Base-by-base conservation (phyloP, 1,140 invertebrate genomes). In the Scaptomyza graminum region DNA sequence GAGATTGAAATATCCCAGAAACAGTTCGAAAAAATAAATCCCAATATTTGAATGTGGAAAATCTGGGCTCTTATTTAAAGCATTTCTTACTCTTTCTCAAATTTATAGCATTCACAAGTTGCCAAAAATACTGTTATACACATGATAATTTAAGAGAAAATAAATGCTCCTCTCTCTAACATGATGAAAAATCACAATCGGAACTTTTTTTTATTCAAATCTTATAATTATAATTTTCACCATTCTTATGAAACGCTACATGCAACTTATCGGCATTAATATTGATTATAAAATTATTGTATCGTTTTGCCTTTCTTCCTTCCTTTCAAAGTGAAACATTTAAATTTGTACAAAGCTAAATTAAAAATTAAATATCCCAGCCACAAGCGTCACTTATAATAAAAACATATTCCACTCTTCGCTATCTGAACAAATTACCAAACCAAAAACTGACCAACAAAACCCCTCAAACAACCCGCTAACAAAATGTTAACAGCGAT, bases 401-500 rank as follows among this genome's bases (percentile, higher is more conserved):
- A 70, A 68, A 68, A 60, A 60, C 54, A 60, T 47, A 12, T 49
- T 60, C 6, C 18, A 51, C 25, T 13, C 4, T 60, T 6, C 13
- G 13, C 54, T 54, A 47, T 52, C 54, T 74, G 78, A 82, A 77
- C 78, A 78, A 85, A 79, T 87, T 78, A 75, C 39, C 64, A 59
- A 34, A n/a, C 47, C 31, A 39, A 37, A 68, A 70, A 34, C 65
- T 67, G 66, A 46, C 46, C 77, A 74, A 55, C 68, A 52, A 76
- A 69, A 47, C 72, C 76, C 51, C 50, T n/a, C n/a, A n/a, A n/a
- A n/a, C 63, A 77, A 74, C 63, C 72, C 73, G 57, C 50, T 34
- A 52, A 51, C 62, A 59, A 71, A 76, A 74, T 81, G 81, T 84
- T 84, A 87, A 79, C 82, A 78, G 57, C 59, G 69, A 78, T 82